These are phyloP conservation scores for Tyto alba DNA, from an alignment of 2,113 vertebrate species.

Conservation along the genomic window DNA sequence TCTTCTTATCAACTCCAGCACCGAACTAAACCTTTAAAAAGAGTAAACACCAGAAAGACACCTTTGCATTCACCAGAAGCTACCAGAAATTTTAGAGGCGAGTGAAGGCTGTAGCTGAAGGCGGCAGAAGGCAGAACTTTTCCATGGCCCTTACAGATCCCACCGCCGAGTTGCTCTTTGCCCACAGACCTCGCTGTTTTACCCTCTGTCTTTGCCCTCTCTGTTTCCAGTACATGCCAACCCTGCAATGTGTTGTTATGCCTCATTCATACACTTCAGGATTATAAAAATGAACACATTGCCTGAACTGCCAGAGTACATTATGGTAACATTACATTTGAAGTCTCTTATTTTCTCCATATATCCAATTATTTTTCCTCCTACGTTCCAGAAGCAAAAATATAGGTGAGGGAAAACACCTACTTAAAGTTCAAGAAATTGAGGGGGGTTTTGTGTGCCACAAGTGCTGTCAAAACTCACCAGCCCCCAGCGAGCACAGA, in stretches of 20 bases:
- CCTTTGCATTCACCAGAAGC: not conserved
- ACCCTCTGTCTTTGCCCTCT: too few relatives aligned
- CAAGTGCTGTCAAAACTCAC: not conserved
- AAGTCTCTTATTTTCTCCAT: not conserved
- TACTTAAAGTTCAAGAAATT: not conserved
- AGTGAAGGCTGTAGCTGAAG: rapidly evolving
- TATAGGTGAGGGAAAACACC: not conserved
- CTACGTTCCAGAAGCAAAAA: not conserved
- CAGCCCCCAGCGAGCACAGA: rapidly evolving
- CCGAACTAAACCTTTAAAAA: rapidly evolving
- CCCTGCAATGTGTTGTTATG: rapidly evolving
- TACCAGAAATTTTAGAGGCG: rapidly evolving
- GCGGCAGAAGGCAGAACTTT: not conserved
- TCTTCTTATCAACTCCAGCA: not conserved
- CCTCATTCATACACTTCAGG: not conserved
- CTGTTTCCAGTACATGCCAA: rapidly evolving
- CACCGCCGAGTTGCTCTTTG: not conserved
- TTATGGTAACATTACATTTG: not conserved
- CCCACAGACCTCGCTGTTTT: too few relatives aligned
- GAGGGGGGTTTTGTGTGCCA: not conserved
- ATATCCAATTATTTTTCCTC: conserved; percentile 19
- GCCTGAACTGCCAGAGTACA: not conserved
- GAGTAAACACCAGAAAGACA: not conserved
- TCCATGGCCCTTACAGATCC: not conserved
- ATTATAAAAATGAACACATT: not conserved